Evolutionary conservation across 2,113 vertebrate species (phyloP).

Genomic region (Cyphomyrus discorhynchus): DNA sequence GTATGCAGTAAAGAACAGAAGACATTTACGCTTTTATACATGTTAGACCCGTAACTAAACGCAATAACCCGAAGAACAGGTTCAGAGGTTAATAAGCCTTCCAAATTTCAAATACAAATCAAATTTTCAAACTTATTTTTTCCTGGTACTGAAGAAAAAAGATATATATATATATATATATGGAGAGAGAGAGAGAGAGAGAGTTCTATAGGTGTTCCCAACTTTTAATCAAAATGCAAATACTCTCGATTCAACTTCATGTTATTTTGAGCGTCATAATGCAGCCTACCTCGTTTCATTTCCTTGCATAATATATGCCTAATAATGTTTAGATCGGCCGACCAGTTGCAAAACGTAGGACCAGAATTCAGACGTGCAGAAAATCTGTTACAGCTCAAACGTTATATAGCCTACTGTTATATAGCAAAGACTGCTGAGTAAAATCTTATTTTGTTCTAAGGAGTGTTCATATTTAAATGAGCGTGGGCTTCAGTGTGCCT

Average conservation of each 20-base stretch:
- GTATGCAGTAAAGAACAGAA: not conserved
- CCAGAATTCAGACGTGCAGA: not conserved
- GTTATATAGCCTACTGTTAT: not conserved
- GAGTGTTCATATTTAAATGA: not conserved
- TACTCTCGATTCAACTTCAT: no score
- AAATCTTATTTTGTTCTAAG: not conserved
- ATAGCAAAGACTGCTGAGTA: not conserved
- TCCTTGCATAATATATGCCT: not conserved
- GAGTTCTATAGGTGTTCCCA: no score
- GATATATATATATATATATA: no score
- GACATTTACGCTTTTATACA: not conserved
- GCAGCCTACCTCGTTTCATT: not conserved
- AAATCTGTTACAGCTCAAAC: not conserved
- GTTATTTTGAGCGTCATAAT: not conserved
- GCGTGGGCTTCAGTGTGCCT: conserved; percentile 13
- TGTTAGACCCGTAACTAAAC: not conserved
- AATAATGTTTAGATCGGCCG: not conserved
- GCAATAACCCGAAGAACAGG: not conserved
- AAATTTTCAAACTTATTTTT: not conserved
- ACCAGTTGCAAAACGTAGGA: not conserved
- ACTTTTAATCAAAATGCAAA: no score
- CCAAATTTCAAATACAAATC: not conserved
- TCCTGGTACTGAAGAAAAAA: not conserved
- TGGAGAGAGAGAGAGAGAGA: no score
- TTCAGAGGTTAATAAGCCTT: not conserved